phyloP scores from a whole-genome alignment of 2,113 vertebrate genomes.

The Anas platyrhynchos region DNA sequence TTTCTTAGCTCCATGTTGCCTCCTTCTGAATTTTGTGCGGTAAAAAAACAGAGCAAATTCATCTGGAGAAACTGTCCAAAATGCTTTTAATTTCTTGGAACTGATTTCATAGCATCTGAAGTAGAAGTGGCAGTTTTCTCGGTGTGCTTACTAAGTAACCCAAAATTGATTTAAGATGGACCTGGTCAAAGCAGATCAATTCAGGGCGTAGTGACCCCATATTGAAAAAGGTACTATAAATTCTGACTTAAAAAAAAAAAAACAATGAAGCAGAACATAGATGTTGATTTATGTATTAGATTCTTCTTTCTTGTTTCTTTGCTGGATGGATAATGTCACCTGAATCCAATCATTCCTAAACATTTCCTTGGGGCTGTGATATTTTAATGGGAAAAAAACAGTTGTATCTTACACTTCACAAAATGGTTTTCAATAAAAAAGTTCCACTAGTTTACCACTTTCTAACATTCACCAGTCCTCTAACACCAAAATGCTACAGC shows the following conservation, averaged over 20 bases:
- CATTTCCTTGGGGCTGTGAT: background rate
- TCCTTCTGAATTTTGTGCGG: background rate
- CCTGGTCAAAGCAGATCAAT: conserved; percentile 2
- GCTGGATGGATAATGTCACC: background rate
- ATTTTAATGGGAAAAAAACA: background rate
- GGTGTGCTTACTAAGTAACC: background rate
- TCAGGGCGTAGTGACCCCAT: background rate
- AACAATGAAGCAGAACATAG: conserved; percentile 35
- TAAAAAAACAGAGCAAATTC: background rate
- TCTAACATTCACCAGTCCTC: background rate
- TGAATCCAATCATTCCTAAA: background rate
- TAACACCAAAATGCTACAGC: background rate
- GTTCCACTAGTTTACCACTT: background rate
- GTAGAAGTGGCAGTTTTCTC: background rate
- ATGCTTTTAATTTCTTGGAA: background rate
- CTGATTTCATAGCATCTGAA: conserved; percentile 29
- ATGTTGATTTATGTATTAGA: background rate
- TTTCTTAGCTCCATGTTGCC: background rate
- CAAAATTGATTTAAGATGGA: conserved; percentile 36
- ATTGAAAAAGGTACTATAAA: background rate
- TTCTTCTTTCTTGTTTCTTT: background rate
- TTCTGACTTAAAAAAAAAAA: background rate
- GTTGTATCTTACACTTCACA: background rate
- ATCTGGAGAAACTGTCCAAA: background rate
- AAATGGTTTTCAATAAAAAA: background rate